phyloP scores from a whole-genome alignment of 2,113 vertebrate species.

The Lepisosteus osseus region DNA sequence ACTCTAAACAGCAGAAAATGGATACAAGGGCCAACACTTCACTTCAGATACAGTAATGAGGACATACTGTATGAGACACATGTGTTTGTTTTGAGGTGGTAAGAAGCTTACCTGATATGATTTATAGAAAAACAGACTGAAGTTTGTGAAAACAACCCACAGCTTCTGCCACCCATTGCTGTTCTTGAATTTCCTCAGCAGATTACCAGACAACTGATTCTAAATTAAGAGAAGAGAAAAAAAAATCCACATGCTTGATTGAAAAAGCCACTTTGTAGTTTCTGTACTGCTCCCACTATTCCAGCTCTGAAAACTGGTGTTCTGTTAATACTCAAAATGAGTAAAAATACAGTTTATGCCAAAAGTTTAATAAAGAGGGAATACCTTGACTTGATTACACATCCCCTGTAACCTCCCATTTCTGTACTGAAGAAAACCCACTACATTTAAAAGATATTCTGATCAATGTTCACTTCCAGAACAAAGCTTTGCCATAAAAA shows the following conservation, averaged over 20 bases:
- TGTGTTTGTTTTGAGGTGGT: neutral
- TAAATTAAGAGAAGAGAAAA: constrained; percentile 50
- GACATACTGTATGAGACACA: neutral
- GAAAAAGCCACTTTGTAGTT: too few species aligned
- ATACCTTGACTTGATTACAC: too few species aligned
- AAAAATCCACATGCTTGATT: neutral
- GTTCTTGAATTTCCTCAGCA: constrained; percentile 97
- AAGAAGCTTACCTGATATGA: constrained; percentile 82
- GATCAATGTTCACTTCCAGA: too few species aligned
- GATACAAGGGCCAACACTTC: too few species aligned
- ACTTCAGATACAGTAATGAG: neutral
- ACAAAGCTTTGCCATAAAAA: neutral
- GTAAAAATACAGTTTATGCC: too few species aligned
- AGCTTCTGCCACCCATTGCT: constrained; percentile 99
- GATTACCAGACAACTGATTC: constrained; percentile 95
- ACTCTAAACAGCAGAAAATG: too few species aligned
- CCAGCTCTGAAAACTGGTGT: neutral
- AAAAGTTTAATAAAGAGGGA: too few species aligned
- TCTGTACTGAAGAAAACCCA: too few species aligned
- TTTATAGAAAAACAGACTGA: constrained; percentile 99
- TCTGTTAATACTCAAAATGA: too few species aligned
- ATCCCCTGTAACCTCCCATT: too few species aligned
- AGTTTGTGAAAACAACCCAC: constrained; percentile 98
- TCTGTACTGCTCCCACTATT: too few species aligned
- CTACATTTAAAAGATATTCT: too few species aligned